Evolutionary conservation across 1,140 invertebrate species (phyloP), one percentile per base, ranked within the genome.

Genomic region (Melipona quadrifasciata): DNA sequence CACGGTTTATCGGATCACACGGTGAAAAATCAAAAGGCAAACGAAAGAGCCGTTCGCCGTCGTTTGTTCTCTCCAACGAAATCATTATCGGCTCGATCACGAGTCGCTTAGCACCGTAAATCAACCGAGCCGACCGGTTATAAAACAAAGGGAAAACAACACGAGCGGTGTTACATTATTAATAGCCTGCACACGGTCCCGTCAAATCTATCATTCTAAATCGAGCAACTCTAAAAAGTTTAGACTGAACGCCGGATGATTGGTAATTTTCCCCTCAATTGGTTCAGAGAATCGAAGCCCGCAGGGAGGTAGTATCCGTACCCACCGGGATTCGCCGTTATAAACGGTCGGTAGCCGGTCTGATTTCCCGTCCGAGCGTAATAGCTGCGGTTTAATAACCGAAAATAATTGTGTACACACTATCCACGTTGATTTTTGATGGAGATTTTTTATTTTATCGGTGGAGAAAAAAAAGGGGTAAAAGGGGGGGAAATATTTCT

Each of bases 251-350:
- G 67, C 57, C 55, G 77, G 80, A 78, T 90, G 89, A 90, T 90
- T 90, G 88, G 89, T 90, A 90, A 90, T 90, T 90, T 90, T 90
- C 89, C 89, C 76, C 88, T 90, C 89, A 88, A 90, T 90, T 90
- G 88, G 88, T 90, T 86, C 89, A 86, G 88, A 90, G 88, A 90
- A 90, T 90, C 88, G 89, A 90, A 90, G 86, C 88, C 88, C 86
- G 86, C 89, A 71, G 86, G 89, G 57, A 64, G 57, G 76, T 89
- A 89, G 76, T 89, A 89, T 90, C 89, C 68, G 80, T 73, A 86
- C 86, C 77, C 86, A 87, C 86, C 31, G 80, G 71, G 80, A 75
- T 51, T 34, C 16, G 34, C 64, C 80, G 72, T 71, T 77, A 76
- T 77, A 80, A 58, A 47, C 39, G 51, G 71, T 21, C 11, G 68